These are phyloP conservation scores for Euura saliciscinereae DNA, from an alignment of 1,140 invertebrate species.

Conservation along the genomic window DNA sequence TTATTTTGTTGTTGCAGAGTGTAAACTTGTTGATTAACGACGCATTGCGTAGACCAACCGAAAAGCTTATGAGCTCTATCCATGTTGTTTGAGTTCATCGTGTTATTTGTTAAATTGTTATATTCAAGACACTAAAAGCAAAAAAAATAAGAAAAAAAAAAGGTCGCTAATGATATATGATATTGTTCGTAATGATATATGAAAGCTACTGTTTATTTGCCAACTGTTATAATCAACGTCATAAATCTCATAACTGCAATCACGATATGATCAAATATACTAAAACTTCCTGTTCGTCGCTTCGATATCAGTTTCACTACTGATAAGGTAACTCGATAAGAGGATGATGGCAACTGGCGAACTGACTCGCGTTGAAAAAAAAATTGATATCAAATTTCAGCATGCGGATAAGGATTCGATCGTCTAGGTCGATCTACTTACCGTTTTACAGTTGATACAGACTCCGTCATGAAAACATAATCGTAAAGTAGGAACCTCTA, in stretches of 20 bases:
- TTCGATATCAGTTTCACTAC: slow-evolving; percentile 3
- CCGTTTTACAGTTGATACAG: neutral
- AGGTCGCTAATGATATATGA: too few relatives aligned
- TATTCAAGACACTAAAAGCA: neutral
- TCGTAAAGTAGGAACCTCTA: neutral
- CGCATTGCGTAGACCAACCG: slow-evolving; percentile 1
- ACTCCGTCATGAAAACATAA: neutral
- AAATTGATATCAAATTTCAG: neutral
- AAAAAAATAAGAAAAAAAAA: too few relatives aligned
- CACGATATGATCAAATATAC: neutral
- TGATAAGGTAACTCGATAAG: neutral
- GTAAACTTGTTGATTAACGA: neutral
- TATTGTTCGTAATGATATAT: neutral
- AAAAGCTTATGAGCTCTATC: slow-evolving; percentile 5
- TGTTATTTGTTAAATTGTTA: neutral
- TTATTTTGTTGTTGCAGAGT: neutral
- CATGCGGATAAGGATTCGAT: neutral
- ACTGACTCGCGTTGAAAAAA: neutral
- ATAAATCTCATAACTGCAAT: slow-evolving; percentile 8
- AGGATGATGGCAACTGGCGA: slow-evolving; percentile 1
- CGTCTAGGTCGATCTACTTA: neutral
- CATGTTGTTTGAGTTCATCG: neutral
- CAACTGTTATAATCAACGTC: slow-evolving; percentile 2
- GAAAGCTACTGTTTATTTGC: slow-evolving; percentile 2
- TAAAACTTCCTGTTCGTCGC: neutral